phyloP scores from a whole-genome alignment of 2,888 invertebrate species.

The Belgica antarctica region DNA sequence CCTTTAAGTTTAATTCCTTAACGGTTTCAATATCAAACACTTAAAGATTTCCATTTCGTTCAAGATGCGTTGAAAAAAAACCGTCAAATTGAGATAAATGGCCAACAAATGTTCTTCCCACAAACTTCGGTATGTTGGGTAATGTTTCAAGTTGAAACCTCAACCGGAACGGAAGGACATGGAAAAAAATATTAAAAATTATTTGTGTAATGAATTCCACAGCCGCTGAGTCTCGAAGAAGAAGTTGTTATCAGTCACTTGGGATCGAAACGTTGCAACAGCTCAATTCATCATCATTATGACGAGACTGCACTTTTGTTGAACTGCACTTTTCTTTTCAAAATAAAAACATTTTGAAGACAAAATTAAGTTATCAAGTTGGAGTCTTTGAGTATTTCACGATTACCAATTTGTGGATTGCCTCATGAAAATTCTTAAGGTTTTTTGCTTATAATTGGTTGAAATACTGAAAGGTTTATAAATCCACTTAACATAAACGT shows the following conservation, averaged over 20 bases:
- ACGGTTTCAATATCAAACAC: slow-evolving; percentile 27
- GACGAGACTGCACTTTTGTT: slow-evolving; percentile 17
- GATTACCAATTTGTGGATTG: slow-evolving; percentile 9
- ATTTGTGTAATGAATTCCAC: slow-evolving; percentile 21
- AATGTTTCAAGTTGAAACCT: too few relatives aligned
- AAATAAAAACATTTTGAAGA: not conserved
- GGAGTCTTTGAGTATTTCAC: slow-evolving; percentile 26
- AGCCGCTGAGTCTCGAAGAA: not conserved
- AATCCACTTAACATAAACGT: slow-evolving; percentile 31
- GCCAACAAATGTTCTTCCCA: slow-evolving; percentile 36
- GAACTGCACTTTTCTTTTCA: not conserved
- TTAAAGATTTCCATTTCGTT: not conserved
- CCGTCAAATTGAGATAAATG: slow-evolving; percentile 32
- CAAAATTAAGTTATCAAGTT: slow-evolving; percentile 40
- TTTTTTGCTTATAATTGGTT: not conserved
- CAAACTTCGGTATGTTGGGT: slow-evolving; percentile 11
- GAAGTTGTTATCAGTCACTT: slow-evolving; percentile 21
- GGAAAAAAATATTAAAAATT: slow-evolving; percentile 4
- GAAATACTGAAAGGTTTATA: not conserved
- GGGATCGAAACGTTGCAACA: slow-evolving; percentile 25
- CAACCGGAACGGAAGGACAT: slow-evolving; percentile 34
- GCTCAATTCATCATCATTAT: slow-evolving; percentile 40
- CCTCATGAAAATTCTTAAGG: not conserved
- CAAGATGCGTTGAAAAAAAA: slow-evolving; percentile 1
- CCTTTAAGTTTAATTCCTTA: slow-evolving; percentile 14